phyloP scores from a whole-genome alignment of 2,797 vertebrate genomes.

The Tinamus major region DNA sequence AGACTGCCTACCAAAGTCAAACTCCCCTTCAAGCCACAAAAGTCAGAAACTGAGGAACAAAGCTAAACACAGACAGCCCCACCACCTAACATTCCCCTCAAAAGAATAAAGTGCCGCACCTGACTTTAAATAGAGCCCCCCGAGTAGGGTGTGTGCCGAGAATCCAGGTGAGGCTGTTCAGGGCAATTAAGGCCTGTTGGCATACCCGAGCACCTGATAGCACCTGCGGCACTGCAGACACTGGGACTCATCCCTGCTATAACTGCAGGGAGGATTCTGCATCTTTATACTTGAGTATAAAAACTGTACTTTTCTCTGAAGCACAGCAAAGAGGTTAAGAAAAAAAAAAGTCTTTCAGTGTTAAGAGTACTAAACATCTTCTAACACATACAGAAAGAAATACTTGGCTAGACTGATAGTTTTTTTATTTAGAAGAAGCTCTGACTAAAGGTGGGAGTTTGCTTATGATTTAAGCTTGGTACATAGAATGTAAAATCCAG shows the following conservation, averaged over 20 bases:
- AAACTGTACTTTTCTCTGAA: background rate
- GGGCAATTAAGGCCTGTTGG: background rate
- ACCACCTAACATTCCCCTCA: background rate
- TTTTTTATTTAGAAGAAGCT: background rate
- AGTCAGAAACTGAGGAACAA: background rate
- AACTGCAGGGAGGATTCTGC: background rate
- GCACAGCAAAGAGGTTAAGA: background rate
- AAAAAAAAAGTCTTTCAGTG: background rate
- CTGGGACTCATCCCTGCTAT: background rate
- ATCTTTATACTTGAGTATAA: background rate
- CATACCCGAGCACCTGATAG: too few relatives aligned
- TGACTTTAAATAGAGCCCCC: background rate
- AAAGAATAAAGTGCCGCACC: accelerated
- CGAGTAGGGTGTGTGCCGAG: accelerated
- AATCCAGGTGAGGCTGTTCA: background rate
- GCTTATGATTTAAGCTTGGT: background rate
- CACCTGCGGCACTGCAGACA: background rate
- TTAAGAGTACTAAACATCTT: background rate
- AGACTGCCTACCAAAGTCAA: accelerated
- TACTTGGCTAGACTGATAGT: background rate
- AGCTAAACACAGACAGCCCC: background rate
- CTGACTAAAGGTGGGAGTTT: background rate
- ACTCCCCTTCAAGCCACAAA: background rate
- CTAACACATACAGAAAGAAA: background rate
- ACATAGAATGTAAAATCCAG: background rate